Evolutionary conservation across 2,113 vertebrate species (phyloP).

Genomic region (Syrmaticus mikado): DNA sequence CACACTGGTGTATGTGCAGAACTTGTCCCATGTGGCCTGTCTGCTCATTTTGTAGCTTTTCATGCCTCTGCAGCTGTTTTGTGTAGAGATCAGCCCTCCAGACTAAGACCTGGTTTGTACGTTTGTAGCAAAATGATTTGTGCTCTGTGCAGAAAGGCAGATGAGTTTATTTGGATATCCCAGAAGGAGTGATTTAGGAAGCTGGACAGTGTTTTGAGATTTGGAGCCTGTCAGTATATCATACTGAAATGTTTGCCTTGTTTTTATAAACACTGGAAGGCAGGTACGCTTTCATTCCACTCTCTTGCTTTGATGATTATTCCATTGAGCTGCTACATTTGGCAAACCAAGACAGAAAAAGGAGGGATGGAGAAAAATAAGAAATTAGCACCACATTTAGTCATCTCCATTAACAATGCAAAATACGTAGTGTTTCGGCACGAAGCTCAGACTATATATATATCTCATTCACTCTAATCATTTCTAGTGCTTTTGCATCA

Average conservation of each 20-base stretch:
- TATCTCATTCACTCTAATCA: background rate
- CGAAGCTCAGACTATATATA: background rate
- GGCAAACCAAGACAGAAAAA: background rate
- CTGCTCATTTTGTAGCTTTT: background rate
- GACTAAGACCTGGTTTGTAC: background rate
- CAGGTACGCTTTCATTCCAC: background rate
- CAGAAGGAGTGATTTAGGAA: background rate
- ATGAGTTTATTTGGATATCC: background rate
- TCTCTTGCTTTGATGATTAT: background rate
- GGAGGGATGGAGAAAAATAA: background rate
- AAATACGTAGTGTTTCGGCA: background rate
- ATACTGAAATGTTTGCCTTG: conserved; percentile 66
- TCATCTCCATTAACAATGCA: background rate
- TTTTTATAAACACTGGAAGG: conserved; percentile 79
- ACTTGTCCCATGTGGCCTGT: background rate
- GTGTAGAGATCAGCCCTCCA: background rate
- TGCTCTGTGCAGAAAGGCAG: background rate
- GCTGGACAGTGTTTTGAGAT: conserved; percentile 47
- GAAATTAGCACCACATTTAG: background rate
- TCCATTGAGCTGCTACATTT: background rate
- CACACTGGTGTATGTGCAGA: background rate
- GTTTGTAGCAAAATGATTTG: background rate
- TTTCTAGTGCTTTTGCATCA: background rate
- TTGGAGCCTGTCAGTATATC: conserved; percentile 2
- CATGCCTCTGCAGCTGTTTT: background rate